A percentile compares a stretch with the other conserved stretches of the same genome.
phyloP scores from a whole-genome alignment of 2,113 vertebrate species.

The Genyomyrus donnyi region DNA sequence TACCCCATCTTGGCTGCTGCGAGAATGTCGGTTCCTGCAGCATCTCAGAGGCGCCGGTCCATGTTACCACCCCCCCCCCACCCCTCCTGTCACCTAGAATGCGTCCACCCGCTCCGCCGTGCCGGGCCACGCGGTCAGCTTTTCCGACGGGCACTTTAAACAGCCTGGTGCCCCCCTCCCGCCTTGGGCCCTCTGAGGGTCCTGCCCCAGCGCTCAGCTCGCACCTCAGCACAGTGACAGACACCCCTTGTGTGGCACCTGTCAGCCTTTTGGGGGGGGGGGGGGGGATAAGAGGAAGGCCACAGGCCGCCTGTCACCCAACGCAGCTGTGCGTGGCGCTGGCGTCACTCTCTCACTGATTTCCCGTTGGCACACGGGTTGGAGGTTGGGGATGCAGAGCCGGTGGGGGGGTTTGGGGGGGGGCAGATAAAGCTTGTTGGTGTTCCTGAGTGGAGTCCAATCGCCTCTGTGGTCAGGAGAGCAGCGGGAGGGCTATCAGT shows the following conservation, averaged over 20 bases:
- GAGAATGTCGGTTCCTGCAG: not conserved
- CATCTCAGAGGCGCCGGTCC: not conserved
- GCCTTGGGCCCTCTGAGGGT: not conserved
- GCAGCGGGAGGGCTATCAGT: slow-evolving; percentile 38
- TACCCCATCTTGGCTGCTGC: slow-evolving; percentile 5
- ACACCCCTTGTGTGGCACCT: not conserved
- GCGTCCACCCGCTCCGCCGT: no score
- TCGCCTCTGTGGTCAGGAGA: slow-evolving; percentile 23
- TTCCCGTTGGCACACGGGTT: not conserved
- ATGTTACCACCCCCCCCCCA: not conserved
- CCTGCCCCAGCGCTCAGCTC: not conserved
- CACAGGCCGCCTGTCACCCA: not conserved
- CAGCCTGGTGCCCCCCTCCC: no score
- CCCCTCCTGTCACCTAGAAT: not conserved
- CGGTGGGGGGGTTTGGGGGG: slow-evolving; percentile 4
- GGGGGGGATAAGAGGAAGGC: not conserved
- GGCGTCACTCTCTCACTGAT: slow-evolving; percentile 11
- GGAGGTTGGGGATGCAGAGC: slow-evolving; percentile 4
- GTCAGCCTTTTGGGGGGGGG: not conserved
- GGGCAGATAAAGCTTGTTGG: slow-evolving; percentile 38
- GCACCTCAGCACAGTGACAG: not conserved
- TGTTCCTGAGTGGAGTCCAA: slow-evolving; percentile 30
- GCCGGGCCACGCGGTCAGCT: not conserved
- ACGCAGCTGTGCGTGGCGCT: slow-evolving; percentile 15
- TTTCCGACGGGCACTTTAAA: no score